Percentiles rank a stretch among this genome's conserved stretches.
These are phyloP conservation scores for Erpetoichthys calabaricus DNA, from an alignment of 2,797 vertebrate species.

Conservation along the genomic window DNA sequence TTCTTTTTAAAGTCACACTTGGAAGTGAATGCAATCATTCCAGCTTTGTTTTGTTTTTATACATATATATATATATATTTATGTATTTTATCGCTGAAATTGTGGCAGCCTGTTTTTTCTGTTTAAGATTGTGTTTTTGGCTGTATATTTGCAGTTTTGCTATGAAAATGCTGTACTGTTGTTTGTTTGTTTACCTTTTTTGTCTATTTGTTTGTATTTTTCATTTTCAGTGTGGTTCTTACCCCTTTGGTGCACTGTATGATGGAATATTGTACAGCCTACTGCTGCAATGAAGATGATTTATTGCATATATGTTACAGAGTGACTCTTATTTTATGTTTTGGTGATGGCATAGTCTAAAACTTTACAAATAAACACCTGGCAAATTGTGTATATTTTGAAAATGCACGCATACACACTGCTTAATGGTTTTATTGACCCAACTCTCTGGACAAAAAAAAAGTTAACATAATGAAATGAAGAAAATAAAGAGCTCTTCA, in stretches of 20 bases:
- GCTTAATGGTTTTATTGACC: background rate
- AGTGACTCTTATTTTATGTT: conserved; percentile 56
- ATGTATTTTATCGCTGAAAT: too few relatives aligned
- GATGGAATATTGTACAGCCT: conserved; percentile 75
- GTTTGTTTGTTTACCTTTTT: conserved; percentile 45
- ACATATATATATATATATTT: too few relatives aligned
- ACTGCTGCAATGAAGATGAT: conserved; percentile 67
- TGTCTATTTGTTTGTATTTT: conserved; percentile 5
- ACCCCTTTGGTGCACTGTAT: conserved; percentile 72
- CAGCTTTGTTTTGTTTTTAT: too few relatives aligned
- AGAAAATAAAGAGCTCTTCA: too few relatives aligned
- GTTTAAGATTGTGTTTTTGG: conserved; percentile 6
- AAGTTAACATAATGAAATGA: too few relatives aligned
- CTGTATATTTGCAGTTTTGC: conserved; percentile 31
- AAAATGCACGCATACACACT: conserved; percentile 45
- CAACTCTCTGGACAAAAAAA: too few relatives aligned
- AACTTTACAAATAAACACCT: conserved; percentile 34
- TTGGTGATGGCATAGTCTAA: conserved; percentile 36
- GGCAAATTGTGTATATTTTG: conserved; percentile 69
- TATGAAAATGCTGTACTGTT: conserved; percentile 56
- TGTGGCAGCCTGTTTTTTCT: too few relatives aligned
- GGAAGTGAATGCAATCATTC: too few relatives aligned
- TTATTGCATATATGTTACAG: conserved; percentile 64
- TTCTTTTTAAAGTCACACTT: too few relatives aligned
- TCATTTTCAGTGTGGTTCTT: conserved; percentile 50